Percentiles rank a stretch among this genome's conserved stretches.
Evolutionary conservation across 2,113 vertebrate species (phyloP).

Genomic region (Chroicocephalus ridibundus): DNA sequence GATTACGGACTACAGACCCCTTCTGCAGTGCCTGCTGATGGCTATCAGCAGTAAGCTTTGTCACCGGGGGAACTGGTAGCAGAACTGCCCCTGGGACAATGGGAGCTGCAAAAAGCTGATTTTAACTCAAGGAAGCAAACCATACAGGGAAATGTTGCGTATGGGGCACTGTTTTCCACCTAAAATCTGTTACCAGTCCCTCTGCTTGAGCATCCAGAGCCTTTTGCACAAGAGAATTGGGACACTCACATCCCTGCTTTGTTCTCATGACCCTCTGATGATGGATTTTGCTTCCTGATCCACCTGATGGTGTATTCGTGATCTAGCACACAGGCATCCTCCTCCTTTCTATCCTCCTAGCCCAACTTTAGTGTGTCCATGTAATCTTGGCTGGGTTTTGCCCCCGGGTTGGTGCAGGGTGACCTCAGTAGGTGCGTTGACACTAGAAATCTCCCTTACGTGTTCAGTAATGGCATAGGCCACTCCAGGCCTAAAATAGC

Average conservation of each 20-base stretch:
- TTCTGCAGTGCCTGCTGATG: neutral
- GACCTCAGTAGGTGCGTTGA: neutral
- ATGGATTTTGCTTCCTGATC: neutral
- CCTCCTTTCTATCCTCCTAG: neutral
- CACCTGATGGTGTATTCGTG: too few relatives aligned
- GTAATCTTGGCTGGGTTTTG: neutral
- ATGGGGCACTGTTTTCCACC: neutral
- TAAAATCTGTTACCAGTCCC: neutral
- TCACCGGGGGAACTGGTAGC: neutral
- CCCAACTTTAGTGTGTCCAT: neutral
- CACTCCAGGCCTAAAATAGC: neutral
- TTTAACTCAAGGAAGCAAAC: neutral
- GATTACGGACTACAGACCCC: neutral
- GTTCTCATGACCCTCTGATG: neutral
- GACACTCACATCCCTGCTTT: too few relatives aligned
- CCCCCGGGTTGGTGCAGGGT: accelerated
- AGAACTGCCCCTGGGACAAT: neutral
- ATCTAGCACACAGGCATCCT: neutral
- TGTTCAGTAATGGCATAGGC: neutral
- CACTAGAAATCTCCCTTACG: neutral
- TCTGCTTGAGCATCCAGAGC: neutral
- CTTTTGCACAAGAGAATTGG: neutral
- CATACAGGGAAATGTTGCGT: accelerated
- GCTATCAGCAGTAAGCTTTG: neutral
- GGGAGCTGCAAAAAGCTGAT: neutral